Percentiles rank a stretch among this genome's conserved stretches.
phyloP scores from a whole-genome alignment of 2,797 vertebrate genomes.

The Hydrocynus forskahlii region DNA sequence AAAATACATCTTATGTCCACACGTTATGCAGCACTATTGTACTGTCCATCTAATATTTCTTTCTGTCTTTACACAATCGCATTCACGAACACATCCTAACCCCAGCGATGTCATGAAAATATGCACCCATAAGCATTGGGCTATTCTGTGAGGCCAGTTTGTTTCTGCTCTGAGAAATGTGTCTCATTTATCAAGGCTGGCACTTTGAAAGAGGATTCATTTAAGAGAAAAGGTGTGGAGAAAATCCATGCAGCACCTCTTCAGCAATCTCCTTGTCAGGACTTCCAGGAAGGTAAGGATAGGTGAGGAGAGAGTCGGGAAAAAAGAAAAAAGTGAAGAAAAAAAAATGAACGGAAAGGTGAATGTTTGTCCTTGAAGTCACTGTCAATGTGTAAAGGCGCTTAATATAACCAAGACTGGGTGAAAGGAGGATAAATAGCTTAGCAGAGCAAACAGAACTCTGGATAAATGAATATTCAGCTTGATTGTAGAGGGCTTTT shows the following conservation, averaged over 20 bases:
- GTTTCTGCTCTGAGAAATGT: neutral
- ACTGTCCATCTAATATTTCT: no score
- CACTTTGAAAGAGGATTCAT: constrained; percentile 43
- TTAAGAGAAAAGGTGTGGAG: constrained; percentile 56
- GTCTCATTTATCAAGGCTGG: constrained; percentile 52
- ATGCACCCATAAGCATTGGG: neutral
- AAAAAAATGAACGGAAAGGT: constrained; percentile 53
- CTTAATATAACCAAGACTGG: constrained; percentile 62
- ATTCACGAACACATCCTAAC: constrained; percentile 5
- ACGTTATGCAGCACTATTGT: neutral
- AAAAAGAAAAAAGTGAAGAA: neutral
- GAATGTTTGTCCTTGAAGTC: constrained; percentile 66
- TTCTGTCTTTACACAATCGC: neutral
- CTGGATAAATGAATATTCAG: constrained; percentile 60
- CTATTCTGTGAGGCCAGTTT: neutral
- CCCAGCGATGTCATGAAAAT: neutral
- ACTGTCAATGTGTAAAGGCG: constrained; percentile 59
- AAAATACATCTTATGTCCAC: neutral
- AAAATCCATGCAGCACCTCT: constrained; percentile 63
- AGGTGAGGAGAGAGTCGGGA: neutral
- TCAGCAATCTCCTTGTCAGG: constrained; percentile 59
- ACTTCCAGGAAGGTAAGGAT: constrained; percentile 56
- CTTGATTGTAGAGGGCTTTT: constrained; percentile 60
- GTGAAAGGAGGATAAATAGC: constrained; percentile 56
- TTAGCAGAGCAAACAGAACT: constrained; percentile 58